Evolutionary conservation across 2,888 invertebrate genomes (phyloP), one percentile per base, ranked within the genome.

Genomic region (Rhyacophila evoluta): DNA sequence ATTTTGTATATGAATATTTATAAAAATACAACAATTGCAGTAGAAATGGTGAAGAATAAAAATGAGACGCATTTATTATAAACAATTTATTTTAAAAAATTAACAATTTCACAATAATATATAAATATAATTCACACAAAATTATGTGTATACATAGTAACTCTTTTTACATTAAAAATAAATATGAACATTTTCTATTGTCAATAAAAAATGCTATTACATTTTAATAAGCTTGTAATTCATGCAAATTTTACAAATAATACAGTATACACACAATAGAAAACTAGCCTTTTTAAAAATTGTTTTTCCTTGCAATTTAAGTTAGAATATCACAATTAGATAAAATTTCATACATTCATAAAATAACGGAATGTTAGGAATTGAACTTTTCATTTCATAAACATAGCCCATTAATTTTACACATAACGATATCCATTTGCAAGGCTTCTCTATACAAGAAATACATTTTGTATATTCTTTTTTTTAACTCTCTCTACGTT

Each of bases 391-490:
- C 55, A 19, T 25, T 55, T 55, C 19, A 19, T 25, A 55, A 55
- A 55, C 8, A 19, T 25, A 55, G 15, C 25, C 19, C 55, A 55
- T 55, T 55, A 15, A 15, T 25, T 19, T 55, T 25, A 55, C 55
- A 55, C 1, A 19, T 55, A 55, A 55, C 55, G 19, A 25, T 55
- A 55, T 55, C 55, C 55, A 55, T 55, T 55, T 55, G 55, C 55
- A 55, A 55, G 55, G 55, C 55, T 55, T 55, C 25, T 55, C 55
- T 55, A 55, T 55, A 55, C 55, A 55, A 55, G 55, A 55, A 55
- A 55, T 19, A 55, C 19, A 55, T 55, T 12, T 55, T 12, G 55
- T 55, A 55, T 55, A 55, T 55, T 55, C 15, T 55, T 12, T 10
- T 15, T 55, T 55, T 55, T 8, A 55, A 55, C 10, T 25, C 19